These are phyloP conservation scores for Parazoanthus swiftii DNA, from an alignment of 92 coral and sea anemone species.

Conservation along the genomic window DNA sequence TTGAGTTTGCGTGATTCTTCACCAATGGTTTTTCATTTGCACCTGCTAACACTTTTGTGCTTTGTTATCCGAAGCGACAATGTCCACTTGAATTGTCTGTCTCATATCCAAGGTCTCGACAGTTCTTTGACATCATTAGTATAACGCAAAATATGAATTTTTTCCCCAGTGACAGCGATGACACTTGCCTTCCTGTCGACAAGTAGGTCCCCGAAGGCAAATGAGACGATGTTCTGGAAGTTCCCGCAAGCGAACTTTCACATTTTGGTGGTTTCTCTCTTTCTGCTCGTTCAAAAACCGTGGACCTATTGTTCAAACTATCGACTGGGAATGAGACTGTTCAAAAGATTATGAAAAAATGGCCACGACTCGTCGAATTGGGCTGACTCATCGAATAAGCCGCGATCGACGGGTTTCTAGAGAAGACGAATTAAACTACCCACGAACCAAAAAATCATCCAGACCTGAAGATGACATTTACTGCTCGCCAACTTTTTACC, in stretches of 20 bases:
- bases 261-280: background rate
- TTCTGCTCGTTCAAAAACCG: background rate
- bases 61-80: background rate
- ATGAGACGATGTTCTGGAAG: background rate
- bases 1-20: background rate
- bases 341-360: constrained; percentile 3
- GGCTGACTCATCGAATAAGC: constrained; percentile 27
- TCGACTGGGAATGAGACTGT: background rate
- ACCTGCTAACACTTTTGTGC: background rate
- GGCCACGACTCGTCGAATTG: constrained; percentile 39
- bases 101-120: background rate
- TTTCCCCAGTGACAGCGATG: background rate
- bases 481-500: constrained; percentile 36
- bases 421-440: constrained; percentile 12
- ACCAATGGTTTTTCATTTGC: background rate
- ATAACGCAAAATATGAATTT: background rate
- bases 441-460: constrained; percentile 12
- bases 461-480: constrained; percentile 36
- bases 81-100: background rate
- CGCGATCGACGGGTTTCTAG: constrained; percentile 7
- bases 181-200: background rate
- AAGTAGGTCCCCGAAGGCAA: background rate
- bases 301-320: background rate
- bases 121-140: background rate
- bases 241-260: too few species aligned